A percentile compares a stretch with the other conserved stretches of the same genome.
These are phyloP conservation scores for Strongylocentrotus purpuratus DNA, from an alignment of 35 echinoderm and acorn worm species.

Conservation along the genomic window DNA sequence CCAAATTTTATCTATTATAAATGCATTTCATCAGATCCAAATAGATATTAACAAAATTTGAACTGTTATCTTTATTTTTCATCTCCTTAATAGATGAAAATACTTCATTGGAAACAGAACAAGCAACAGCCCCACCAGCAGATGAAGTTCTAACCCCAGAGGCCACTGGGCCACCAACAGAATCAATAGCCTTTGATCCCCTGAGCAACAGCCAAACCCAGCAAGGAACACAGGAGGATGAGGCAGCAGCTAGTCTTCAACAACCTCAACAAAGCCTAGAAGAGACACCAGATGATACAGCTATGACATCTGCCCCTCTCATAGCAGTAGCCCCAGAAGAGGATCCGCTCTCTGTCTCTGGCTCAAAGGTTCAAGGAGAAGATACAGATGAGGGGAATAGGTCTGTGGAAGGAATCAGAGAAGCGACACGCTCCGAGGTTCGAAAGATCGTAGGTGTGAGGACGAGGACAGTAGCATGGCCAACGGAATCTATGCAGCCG, in stretches of 20 bases:
- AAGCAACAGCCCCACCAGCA: constrained; percentile 28
- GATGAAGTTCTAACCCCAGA: not conserved
- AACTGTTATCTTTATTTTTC: not conserved
- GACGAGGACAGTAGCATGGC: not conserved
- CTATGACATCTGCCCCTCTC: not conserved
- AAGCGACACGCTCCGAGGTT: not conserved
- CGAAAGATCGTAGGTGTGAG: not conserved
- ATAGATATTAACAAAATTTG: not conserved
- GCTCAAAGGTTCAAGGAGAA: not conserved
- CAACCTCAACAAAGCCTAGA: not conserved
- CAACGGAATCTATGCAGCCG: constrained; percentile 45
- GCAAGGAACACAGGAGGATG: not conserved
- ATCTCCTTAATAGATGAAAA: not conserved
- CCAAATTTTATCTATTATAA: not conserved
- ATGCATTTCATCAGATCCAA: not conserved
- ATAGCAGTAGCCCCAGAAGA: not conserved
- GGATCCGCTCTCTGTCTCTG: not conserved
- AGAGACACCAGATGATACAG: not conserved
- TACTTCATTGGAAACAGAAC: not conserved
- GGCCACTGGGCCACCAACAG: not conserved
- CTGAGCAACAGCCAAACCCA: not conserved
- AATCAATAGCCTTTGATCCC: not conserved
- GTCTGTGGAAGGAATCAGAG: not conserved
- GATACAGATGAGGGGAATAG: not conserved
- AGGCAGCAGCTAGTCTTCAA: not conserved